phyloP scores from a whole-genome alignment of 2,797 vertebrate species.

The Notolepis coatsorum region DNA sequence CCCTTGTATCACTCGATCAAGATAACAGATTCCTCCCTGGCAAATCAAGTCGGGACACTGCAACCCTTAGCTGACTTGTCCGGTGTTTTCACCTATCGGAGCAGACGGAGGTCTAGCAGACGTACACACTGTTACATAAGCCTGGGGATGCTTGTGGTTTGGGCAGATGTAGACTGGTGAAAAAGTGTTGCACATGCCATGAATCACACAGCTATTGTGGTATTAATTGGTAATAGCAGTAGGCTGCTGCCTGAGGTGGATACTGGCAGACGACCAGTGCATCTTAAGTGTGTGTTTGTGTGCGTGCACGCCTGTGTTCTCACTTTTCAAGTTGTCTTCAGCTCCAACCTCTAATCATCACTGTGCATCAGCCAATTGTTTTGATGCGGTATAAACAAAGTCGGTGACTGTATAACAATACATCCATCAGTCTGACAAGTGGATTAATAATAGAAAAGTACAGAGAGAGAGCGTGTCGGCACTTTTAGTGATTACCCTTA shows the following conservation, averaged over 20 bases:
- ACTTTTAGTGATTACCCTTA: conserved; percentile 2
- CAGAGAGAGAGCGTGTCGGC: not conserved
- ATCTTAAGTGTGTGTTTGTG: not conserved
- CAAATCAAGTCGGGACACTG: conserved; percentile 50
- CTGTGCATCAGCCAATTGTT: not conserved
- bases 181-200: conserved; percentile 30
- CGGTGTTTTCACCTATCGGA: not conserved
- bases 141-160: conserved; percentile 58
- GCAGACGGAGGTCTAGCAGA: conserved; percentile 39
- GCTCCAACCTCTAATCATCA: not conserved
- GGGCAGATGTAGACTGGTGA: conserved; percentile 44
- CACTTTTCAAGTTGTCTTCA: not conserved
- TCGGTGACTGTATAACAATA: not conserved
- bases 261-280: conserved; percentile 32
- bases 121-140: conserved; percentile 63
- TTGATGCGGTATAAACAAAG: not conserved
- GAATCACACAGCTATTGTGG: conserved; percentile 39
- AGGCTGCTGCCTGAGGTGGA: conserved; percentile 29
- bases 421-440: not conserved
- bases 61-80: conserved; percentile 33
- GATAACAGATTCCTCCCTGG: conserved; percentile 47
- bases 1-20: conserved; percentile 37
- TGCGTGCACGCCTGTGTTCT: not conserved
- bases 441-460: not conserved
- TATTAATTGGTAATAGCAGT: conserved; percentile 50